phyloP scores from a whole-genome alignment of 2,888 invertebrate species.

The Drosophila prolongata region DNA sequence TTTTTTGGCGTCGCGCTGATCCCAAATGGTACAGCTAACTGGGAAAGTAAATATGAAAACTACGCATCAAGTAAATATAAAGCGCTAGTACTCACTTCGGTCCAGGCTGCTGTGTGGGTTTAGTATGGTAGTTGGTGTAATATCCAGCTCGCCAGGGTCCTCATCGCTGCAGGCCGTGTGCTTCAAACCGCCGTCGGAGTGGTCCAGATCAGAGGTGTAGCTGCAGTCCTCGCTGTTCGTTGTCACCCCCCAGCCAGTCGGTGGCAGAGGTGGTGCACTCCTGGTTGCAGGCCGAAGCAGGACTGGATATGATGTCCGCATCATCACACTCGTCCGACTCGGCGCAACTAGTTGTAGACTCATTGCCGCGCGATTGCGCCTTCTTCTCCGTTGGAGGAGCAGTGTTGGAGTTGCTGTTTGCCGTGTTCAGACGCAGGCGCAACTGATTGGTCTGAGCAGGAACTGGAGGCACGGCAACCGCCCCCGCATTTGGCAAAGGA shows the following conservation, averaged over 20 bases:
- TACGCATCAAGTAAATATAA: neutral
- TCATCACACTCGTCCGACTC: constrained; percentile 85
- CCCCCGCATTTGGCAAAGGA: constrained; percentile 43
- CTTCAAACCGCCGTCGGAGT: constrained; percentile 87
- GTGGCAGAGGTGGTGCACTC: constrained; percentile 88
- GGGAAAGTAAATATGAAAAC: constrained; percentile 7
- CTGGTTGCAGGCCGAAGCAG: constrained; percentile 85
- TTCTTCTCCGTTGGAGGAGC: constrained; percentile 29
- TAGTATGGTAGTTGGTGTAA: constrained; percentile 90
- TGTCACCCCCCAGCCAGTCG: constrained; percentile 95
- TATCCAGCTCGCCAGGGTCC: constrained; percentile 87
- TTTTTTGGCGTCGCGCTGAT: constrained; percentile 94
- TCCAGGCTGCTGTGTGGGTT: constrained; percentile 90
- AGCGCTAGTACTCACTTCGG: constrained; percentile 86
- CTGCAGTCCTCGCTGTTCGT: constrained; percentile 92
- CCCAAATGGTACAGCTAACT: constrained; percentile 99
- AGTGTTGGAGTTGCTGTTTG: constrained; percentile 6
- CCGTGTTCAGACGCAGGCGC: constrained; percentile 75
- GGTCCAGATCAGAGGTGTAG: constrained; percentile 91
- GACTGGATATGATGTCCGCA: constrained; percentile 87
- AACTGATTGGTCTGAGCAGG: constrained; percentile 57
- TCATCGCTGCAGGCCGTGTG: constrained; percentile 84
- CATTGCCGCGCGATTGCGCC: constrained; percentile 42
- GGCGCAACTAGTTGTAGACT: constrained; percentile 78
- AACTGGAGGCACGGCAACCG: constrained; percentile 34